These are phyloP conservation scores for Kryptolebias marmoratus DNA, from an alignment of 2,113 vertebrate species.

Conservation along the genomic window DNA sequence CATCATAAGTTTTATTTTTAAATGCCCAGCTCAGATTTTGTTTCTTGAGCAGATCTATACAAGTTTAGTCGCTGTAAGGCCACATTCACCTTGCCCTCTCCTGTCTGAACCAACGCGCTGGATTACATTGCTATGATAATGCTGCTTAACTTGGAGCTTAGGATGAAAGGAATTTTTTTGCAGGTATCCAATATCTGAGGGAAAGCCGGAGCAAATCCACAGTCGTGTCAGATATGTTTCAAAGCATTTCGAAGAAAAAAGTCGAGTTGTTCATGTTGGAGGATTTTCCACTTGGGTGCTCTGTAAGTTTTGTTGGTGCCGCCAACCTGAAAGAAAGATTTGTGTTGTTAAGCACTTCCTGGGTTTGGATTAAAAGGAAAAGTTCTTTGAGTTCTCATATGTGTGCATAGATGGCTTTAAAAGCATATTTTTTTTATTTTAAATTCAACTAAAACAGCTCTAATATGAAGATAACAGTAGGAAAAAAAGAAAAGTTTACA, in stretches of 20 bases:
- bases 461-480: too few species aligned
- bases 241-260: conserved; percentile 37
- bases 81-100: conserved; percentile 32
- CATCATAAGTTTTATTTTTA: conserved; percentile 19
- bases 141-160: conserved; percentile 50
- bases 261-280: conserved; percentile 44
- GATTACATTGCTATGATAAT: conserved; percentile 60
- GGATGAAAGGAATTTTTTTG: conserved; percentile 56
- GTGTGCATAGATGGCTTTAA: not conserved
- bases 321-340: conserved; percentile 12
- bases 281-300: conserved; percentile 38
- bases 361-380: conserved; percentile 9
- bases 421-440: not conserved
- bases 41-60: conserved; percentile 10
- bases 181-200: conserved; percentile 47
- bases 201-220: conserved; percentile 59
- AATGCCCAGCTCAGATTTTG: conserved; percentile 25
- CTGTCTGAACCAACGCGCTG: conserved; percentile 44
- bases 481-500: too few species aligned
- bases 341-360: conserved; percentile 5
- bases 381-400: not conserved
- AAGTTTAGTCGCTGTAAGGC: conserved; percentile 33
- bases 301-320: not conserved
- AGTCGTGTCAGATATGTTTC: conserved; percentile 55
- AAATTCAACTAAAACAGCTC: not conserved